Evolutionary conservation across 64 coral and sea anemone species (phyloP).

Genomic region (Pocillopora verrucosa): DNA sequence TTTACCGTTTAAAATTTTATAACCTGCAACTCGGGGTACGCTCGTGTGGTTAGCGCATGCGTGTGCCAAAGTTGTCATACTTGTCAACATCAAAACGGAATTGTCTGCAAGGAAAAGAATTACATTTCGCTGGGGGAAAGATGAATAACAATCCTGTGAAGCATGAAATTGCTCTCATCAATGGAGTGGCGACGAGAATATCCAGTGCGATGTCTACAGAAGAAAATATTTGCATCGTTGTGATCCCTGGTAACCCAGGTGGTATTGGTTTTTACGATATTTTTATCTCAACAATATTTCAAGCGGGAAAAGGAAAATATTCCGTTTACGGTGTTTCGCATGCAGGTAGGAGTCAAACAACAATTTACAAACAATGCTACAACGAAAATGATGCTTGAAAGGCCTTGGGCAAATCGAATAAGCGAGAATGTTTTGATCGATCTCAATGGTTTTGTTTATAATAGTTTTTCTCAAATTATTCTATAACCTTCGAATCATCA

Average conservation of each 20-base stretch:
- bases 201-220: slow-evolving; percentile 33
- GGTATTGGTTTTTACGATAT: slow-evolving; percentile 63
- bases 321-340: slow-evolving; percentile 56
- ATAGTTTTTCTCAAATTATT: neutral
- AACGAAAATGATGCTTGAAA: neutral
- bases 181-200: slow-evolving; percentile 63
- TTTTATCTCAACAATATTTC: slow-evolving; percentile 56
- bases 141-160: slow-evolving; percentile 46
- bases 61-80: slow-evolving; percentile 15
- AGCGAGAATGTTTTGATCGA: neutral
- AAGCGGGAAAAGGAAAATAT: slow-evolving; percentile 49
- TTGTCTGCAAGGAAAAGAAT: neutral
- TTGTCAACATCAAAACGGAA: neutral
- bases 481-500: neutral
- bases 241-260: slow-evolving; percentile 55
- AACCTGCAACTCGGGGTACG: neutral
- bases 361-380: neutral
- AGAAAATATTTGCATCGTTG: slow-evolving; percentile 49
- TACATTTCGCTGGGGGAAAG: neutral
- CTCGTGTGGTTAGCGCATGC: neutral
- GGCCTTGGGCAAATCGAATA: neutral
- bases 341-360: slow-evolving; percentile 35
- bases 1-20: slow-evolving; percentile 1
- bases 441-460: neutral
- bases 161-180: slow-evolving; percentile 67